Evolutionary conservation across 1,140 invertebrate genomes (phyloP), one percentile per base, ranked within the genome.

Genomic region (Argopecten irradians): DNA sequence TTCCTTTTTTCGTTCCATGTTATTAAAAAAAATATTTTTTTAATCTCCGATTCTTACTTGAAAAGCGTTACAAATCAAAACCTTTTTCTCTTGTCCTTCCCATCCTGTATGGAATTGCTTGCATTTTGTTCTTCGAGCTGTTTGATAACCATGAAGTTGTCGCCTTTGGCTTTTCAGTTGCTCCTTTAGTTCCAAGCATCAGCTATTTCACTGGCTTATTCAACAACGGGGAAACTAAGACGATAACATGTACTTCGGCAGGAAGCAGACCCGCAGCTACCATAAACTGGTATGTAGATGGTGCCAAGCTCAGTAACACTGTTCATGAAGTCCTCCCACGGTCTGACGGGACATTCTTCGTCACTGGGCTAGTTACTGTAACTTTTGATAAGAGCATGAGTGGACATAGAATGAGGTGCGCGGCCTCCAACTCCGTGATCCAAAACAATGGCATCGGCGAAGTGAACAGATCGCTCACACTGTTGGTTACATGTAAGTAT

Each of bases 401-500:
- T 84, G 90, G 89, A 46, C 86, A 86, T 9, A 82, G 84, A 32
- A 43, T 92, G 28, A 89, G 87, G 32, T 92, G 92, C 87, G 87
- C 87, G 39, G 90, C 88, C 9, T 89, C 89, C 35, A 92, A 92
- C 34, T 82, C 32, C n/a, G 90, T 91, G 11, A 33, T 90, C 14
- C 71, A 85, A 33, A 88, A 84, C 36, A 55, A 85, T 82, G 36
- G 46, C 34, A 84, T 85, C 71, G 85, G 43, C 0, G 46, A 87
- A 39, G 28, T 89, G 2, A 87, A 46, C 14, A 34, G 86, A 33
- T 85, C 84, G 0, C 55, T 92, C 1, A 89, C 86, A n/a, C 83
- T 92, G 9, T 55, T 86, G 34, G 88, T 88, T 28, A 86, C 88
- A 22, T 92, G 92, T 92, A 90, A 90, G 91, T 88, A 28, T 34